Evolutionary conservation across 2,888 invertebrate genomes (phyloP).

Genomic region (Nephrotoma guestfalica): DNA sequence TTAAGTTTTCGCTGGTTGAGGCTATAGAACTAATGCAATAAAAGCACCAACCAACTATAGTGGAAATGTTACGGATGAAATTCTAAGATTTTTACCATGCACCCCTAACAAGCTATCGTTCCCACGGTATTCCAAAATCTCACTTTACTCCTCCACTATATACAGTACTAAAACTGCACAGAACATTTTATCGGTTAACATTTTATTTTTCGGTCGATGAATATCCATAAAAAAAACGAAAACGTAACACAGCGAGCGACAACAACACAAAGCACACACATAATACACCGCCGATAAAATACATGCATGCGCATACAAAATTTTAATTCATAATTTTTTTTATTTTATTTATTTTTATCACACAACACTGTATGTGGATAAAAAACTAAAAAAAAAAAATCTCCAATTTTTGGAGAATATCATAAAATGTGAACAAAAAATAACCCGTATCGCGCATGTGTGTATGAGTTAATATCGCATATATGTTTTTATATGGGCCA

Average conservation of each 20-base stretch:
- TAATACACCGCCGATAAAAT: constrained; percentile 1
- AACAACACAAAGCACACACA: not conserved
- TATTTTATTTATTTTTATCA: not conserved
- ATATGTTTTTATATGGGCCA: not conserved
- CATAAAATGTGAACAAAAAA: not conserved
- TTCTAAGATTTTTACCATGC: too few relatives aligned
- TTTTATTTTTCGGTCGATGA: not conserved
- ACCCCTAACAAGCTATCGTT: not conserved
- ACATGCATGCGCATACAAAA: constrained; percentile 2
- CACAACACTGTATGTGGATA: not conserved
- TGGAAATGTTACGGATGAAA: too few relatives aligned
- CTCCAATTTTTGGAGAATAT: not conserved
- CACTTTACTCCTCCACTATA: not conserved
- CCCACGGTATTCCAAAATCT: not conserved
- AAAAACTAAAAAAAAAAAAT: not conserved
- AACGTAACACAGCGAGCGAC: not conserved
- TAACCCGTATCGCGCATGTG: not conserved
- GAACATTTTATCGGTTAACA: not conserved
- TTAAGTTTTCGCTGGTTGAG: too few relatives aligned
- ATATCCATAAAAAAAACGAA: not conserved
- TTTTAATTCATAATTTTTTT: not conserved
- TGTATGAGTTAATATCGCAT: not conserved
- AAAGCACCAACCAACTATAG: too few relatives aligned
- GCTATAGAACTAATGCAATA: too few relatives aligned
- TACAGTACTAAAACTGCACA: not conserved